These are phyloP conservation scores for Hycleus phaleratus DNA, from an alignment of 1,140 invertebrate genomes.

Conservation along the genomic window DNA sequence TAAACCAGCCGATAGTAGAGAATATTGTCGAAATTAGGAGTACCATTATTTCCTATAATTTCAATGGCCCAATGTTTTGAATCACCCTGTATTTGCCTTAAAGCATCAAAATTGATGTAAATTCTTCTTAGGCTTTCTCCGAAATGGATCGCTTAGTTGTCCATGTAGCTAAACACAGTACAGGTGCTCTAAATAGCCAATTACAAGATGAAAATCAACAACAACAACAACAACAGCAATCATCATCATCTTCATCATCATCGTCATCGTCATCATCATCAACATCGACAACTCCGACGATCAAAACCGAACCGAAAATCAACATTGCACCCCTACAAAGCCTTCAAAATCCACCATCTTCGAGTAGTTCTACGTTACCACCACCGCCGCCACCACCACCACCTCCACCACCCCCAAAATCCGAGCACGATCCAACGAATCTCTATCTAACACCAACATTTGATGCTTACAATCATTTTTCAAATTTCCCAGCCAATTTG, in stretches of 20 bases:
- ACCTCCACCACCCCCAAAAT: slow-evolving; percentile 1
- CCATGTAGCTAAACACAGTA: slow-evolving; percentile 64
- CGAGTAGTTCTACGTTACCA: too few species aligned
- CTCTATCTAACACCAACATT: slow-evolving; percentile 35
- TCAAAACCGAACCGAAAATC: slow-evolving; percentile 32
- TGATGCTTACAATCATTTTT: slow-evolving; percentile 38
- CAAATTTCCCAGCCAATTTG: slow-evolving; percentile 37
- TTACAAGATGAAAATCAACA: slow-evolving; percentile 44
- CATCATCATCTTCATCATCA: slow-evolving; percentile 45
- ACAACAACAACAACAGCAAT: slow-evolving; percentile 43
- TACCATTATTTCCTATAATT: too few species aligned
- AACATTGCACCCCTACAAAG: slow-evolving; percentile 36
- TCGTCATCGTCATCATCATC: slow-evolving; percentile 34
- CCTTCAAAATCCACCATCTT: slow-evolving; percentile 28
- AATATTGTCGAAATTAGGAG: too few species aligned
- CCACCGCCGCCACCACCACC: too few species aligned
- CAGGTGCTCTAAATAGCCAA: slow-evolving; percentile 47
- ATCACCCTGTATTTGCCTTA: too few species aligned
- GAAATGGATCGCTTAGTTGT: slow-evolving; percentile 58
- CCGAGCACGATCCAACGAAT: slow-evolving; percentile 20
- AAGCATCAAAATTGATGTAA: not conserved
- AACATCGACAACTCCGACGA: slow-evolving; percentile 1
- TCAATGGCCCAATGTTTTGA: too few species aligned
- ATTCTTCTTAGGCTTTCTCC: slow-evolving; percentile 50
- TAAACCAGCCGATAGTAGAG: too few species aligned